phyloP scores from a whole-genome alignment of 2,113 vertebrate species.

The Delphinus delphis region DNA sequence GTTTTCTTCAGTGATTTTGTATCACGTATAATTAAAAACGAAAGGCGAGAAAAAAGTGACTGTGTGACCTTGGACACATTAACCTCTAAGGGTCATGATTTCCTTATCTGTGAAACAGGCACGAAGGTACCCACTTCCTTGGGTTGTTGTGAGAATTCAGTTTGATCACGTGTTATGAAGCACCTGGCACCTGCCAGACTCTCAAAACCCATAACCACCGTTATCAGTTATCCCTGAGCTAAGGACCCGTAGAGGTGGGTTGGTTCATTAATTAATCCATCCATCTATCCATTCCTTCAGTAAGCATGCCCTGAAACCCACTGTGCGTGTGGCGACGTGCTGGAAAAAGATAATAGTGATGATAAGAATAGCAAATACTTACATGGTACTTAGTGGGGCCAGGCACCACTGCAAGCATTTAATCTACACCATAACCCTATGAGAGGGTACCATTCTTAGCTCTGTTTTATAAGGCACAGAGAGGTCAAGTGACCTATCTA shows the following conservation, averaged over 20 bases:
- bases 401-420: background rate
- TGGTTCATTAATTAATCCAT: background rate
- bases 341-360: background rate
- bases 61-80: background rate
- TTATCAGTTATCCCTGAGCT: background rate
- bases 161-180: background rate
- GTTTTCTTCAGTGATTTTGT: conserved; percentile 23
- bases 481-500: background rate
- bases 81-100: background rate
- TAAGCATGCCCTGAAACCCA: background rate
- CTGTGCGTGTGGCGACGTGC: background rate
- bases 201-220: background rate
- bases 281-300: background rate
- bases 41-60: background rate
- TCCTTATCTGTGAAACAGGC: background rate
- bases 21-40: conserved; percentile 44
- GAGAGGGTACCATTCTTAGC: background rate
- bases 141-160: background rate
- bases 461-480: background rate
- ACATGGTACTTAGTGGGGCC: background rate
- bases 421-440: background rate
- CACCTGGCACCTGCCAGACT: background rate
- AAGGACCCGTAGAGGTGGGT: background rate
- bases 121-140: accelerated
- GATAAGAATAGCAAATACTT: background rate